Percentiles rank a stretch among this genome's conserved stretches.
Evolutionary conservation across 2,888 invertebrate genomes (phyloP).

Genomic region (Cephus sareptanus): DNA sequence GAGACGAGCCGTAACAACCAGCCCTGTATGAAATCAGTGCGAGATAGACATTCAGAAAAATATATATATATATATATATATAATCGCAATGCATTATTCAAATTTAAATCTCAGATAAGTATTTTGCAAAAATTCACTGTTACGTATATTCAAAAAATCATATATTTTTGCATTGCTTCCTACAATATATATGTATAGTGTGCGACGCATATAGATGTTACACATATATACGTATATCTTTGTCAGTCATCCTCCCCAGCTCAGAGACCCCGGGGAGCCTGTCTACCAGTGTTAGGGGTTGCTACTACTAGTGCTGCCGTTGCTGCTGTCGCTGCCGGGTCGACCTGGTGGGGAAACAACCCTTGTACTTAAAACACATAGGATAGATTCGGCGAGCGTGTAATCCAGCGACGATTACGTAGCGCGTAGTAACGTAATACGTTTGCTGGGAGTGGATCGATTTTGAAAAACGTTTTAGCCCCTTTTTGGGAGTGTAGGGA

Average conservation of each 20-base stretch:
- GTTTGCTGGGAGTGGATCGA: background rate
- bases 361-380: background rate
- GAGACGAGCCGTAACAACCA: constrained; percentile 29
- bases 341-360: background rate
- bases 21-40: background rate
- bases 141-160: background rate
- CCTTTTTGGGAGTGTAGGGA: background rate
- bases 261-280: background rate
- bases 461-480: background rate
- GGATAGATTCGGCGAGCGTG: background rate
- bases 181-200: background rate
- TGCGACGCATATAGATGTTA: background rate
- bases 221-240: background rate
- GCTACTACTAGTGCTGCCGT: background rate
- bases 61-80: background rate
- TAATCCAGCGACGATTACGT: background rate
- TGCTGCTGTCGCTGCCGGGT: background rate
- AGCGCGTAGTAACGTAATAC: background rate
- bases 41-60: background rate
- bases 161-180: background rate
- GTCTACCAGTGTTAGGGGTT: background rate
- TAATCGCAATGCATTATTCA: background rate
- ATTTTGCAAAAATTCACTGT: background rate
- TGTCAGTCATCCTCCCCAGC: background rate
- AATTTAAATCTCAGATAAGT: background rate